These are phyloP conservation scores for Ceratoteleas bidentatus DNA, from an alignment of 1,140 invertebrate genomes.

Conservation along the genomic window DNA sequence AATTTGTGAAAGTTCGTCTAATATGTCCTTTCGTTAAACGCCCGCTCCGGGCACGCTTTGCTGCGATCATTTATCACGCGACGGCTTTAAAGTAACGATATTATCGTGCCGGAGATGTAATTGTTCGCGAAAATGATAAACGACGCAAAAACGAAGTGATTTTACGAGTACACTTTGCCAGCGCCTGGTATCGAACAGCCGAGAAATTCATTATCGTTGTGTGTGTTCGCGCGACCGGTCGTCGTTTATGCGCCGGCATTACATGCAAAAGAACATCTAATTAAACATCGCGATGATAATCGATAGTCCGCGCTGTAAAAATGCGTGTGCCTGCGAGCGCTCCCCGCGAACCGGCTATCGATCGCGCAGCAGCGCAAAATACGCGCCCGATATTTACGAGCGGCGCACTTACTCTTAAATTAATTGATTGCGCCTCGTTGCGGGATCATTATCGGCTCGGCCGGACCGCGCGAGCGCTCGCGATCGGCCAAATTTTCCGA, in stretches of 20 bases:
- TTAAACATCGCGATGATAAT: slow-evolving; percentile 51
- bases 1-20: slow-evolving; percentile 75
- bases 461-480: neutral
- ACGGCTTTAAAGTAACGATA: slow-evolving; percentile 70
- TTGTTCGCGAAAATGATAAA: slow-evolving; percentile 66
- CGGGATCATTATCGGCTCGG: too few species aligned
- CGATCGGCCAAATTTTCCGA: too few species aligned
- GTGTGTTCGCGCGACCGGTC: slow-evolving; percentile 1
- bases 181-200: slow-evolving; percentile 36
- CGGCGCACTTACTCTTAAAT: slow-evolving; percentile 34
- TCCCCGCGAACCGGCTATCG: slow-evolving; percentile 37
- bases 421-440: slow-evolving; percentile 27
- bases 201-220: slow-evolving; percentile 51
- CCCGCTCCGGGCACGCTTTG: slow-evolving; percentile 62
- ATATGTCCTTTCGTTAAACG: slow-evolving; percentile 73
- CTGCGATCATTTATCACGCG: slow-evolving; percentile 73
- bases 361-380: slow-evolving; percentile 18
- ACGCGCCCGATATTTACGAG: slow-evolving; percentile 48
- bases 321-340: slow-evolving; percentile 29
- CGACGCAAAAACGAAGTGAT: slow-evolving; percentile 58
- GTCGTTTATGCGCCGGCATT: slow-evolving; percentile 26
- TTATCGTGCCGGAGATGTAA: slow-evolving; percentile 67
- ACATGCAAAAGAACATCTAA: slow-evolving; percentile 52
- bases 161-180: slow-evolving; percentile 50
- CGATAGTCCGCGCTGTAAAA: slow-evolving; percentile 43